Percentiles rank a stretch among this genome's conserved stretches.
Evolutionary conservation across 2,797 vertebrate genomes (phyloP).

Genomic region (Coranthus polyacanthus): DNA sequence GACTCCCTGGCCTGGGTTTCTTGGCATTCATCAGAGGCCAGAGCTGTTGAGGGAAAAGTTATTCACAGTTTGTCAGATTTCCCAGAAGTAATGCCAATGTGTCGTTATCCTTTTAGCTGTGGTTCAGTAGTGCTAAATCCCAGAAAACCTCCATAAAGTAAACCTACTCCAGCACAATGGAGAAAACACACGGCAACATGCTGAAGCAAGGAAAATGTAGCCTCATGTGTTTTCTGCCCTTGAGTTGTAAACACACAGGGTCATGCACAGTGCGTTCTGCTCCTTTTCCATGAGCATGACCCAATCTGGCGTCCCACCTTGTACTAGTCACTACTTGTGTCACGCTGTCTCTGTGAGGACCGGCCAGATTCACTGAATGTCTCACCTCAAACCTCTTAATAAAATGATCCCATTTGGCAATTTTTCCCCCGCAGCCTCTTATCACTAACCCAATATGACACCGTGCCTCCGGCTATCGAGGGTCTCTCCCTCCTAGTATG

Average conservation of each 20-base stretch:
- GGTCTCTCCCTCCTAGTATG: slow-evolving; percentile 7
- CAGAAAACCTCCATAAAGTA: background rate
- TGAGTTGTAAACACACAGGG: slow-evolving; percentile 48
- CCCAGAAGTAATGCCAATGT: slow-evolving; percentile 7
- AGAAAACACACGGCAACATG: slow-evolving; percentile 39
- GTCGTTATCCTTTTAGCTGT: slow-evolving; percentile 21
- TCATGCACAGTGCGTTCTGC: slow-evolving; percentile 54
- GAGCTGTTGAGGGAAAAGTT: slow-evolving; percentile 7
- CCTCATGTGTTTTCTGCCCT: slow-evolving; percentile 39
- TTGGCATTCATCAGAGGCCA: slow-evolving; percentile 5
- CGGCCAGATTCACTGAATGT: slow-evolving; percentile 26
- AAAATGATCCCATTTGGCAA: slow-evolving; percentile 27
- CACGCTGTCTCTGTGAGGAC: slow-evolving; percentile 25
- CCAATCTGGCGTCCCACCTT: slow-evolving; percentile 48
- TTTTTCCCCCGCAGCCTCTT: slow-evolving; percentile 22
- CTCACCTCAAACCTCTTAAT: slow-evolving; percentile 44
- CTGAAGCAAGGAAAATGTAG: slow-evolving; percentile 46
- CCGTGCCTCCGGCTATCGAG: slow-evolving; percentile 2
- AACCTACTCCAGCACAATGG: slow-evolving; percentile 14
- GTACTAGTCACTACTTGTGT: slow-evolving; percentile 23
- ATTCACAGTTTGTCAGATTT: slow-evolving; percentile 15
- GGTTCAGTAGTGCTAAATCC: slow-evolving; percentile 20
- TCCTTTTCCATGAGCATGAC: slow-evolving; percentile 57
- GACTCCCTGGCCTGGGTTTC: slow-evolving; percentile 6
- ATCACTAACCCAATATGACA: slow-evolving; percentile 26